Evolutionary conservation across 2,888 invertebrate species (phyloP), one percentile per base, ranked within the genome.

Genomic region (Eutolmus rufibarbis): DNA sequence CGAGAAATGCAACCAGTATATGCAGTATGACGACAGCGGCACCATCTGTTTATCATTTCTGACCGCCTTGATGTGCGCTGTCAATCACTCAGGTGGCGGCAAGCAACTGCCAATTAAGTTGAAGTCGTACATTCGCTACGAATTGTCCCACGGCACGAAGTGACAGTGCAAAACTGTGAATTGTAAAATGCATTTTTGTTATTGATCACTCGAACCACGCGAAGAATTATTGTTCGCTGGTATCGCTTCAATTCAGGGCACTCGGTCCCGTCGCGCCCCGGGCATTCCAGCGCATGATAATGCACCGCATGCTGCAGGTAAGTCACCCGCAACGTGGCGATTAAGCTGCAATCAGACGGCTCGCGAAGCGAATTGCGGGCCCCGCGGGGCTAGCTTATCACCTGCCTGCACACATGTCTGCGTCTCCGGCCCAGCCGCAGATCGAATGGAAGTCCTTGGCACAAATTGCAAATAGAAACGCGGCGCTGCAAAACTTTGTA

Each of bases 391-490:
- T 19, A 37, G 40, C 51, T 79, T 79, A 79, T 79, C 79, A 16
- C 28, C 7, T 7, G 12, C 31, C 1, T 28, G 31, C 4, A 4
- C 40, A 79, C 31, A 23, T 19, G 51, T 43, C 12, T 51, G 79
- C 37, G 28, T 31, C 56, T 57, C 37, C 82, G 37, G 5, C 14
- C 28, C 1, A 31, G 9, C 57, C 51, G n/a, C 37, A 23, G 34
- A 19, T 37, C n/a, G 76, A 74, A 74, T 74, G 74, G 37, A 74
- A 76, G 37, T 46, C 57, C 82, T 82, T 57, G 82, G 82, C 82
- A 82, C 66, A 51, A 82, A 82, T 57, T 51, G 82, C 31, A 82
- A 82, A 82, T 82, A 82, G 82, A 82, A 82, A 57, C 57, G 57
- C 57, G 57, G 19, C 34, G 82, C 43, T 57, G 57, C 82, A 82